Evolutionary conservation across 2,113 vertebrate species (phyloP).

Genomic region (Tapirus terrestris): DNA sequence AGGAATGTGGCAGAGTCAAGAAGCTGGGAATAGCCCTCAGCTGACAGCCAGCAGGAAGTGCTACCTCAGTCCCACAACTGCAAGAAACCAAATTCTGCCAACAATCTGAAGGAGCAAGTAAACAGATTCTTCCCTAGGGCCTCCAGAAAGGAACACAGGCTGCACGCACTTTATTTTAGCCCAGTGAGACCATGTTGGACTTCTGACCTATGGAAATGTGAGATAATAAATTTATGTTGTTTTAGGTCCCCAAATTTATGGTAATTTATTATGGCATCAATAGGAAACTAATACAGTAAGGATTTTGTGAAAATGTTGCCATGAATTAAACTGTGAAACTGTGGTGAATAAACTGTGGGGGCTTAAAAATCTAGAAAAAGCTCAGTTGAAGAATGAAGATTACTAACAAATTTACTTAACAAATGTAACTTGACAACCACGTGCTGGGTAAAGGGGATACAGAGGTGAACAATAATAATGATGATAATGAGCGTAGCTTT

Average conservation of each 20-base stretch:
- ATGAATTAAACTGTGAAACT: background rate
- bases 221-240: background rate
- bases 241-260: background rate
- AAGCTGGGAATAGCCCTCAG: background rate
- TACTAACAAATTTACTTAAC: background rate
- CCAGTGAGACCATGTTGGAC: no score
- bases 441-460: background rate
- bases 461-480: no score
- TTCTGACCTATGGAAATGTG: background rate
- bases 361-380: background rate
- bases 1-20: no score
- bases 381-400: background rate
- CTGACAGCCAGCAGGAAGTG: background rate
- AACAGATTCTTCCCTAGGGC: background rate
- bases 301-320: background rate
- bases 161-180: background rate
- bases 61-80: background rate
- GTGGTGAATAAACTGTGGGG: background rate
- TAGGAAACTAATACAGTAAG: background rate
- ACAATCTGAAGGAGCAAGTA: background rate
- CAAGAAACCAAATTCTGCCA: background rate
- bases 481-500: background rate
- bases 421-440: background rate
- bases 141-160: background rate
- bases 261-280: background rate